Conservation (phyloP, 2,797 vertebrate genomes). For the Pantherophis alleghaniensis region DNA sequence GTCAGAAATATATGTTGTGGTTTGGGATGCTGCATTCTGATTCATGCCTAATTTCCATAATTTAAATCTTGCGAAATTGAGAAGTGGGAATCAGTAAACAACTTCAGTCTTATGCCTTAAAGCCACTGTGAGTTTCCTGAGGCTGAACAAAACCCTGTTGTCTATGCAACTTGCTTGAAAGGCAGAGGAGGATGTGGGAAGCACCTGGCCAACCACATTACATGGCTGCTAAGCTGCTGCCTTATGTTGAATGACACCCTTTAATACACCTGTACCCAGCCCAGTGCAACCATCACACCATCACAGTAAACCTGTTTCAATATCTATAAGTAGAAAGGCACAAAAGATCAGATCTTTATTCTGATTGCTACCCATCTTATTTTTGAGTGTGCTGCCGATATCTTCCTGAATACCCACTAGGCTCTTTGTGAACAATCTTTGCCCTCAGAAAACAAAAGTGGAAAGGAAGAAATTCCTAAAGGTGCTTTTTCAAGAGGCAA, state of each 20-base stretch:
- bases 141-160: neutral
- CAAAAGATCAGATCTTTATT: neutral
- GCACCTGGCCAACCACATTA: neutral
- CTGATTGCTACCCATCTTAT: neutral
- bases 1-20: neutral
- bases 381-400: neutral
- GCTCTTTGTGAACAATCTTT: neutral
- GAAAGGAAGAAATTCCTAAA: neutral
- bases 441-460: neutral
- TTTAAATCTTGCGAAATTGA: neutral
- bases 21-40: neutral
- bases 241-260: neutral
- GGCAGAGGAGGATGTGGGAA: neutral
- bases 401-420: neutral
- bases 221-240: neutral
- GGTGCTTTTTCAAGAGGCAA: neutral
- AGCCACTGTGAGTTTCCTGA: neutral
- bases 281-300: neutral
- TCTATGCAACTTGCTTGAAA: neutral
- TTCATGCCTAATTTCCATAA: neutral
- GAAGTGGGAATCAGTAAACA: neutral
- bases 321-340: neutral
- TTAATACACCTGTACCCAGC: neutral
- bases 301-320: neutral
- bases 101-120: neutral